These are phyloP conservation scores for Trissolcus brochymenae DNA, from an alignment of 2,888 invertebrate genomes.

Conservation along the genomic window DNA sequence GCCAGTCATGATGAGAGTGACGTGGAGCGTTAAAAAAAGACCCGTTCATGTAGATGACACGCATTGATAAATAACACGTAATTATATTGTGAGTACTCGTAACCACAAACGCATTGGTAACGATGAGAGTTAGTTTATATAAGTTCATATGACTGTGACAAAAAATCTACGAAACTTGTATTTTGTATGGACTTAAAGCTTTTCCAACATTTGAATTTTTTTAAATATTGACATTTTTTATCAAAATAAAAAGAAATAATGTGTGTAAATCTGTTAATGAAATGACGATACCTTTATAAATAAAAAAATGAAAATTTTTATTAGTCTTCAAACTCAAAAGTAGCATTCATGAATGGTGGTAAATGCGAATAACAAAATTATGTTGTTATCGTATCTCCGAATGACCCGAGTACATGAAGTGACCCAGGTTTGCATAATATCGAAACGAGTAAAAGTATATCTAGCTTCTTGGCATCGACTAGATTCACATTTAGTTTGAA, in stretches of 20 bases:
- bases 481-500: no score
- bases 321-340: constrained; percentile 13
- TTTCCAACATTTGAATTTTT: no score
- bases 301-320: constrained; percentile 4
- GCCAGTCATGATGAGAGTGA: constrained; percentile 45
- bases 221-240: no score
- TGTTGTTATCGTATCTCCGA: constrained; percentile 65
- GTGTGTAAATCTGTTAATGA: no score
- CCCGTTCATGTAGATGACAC: constrained; percentile 45
- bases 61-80: constrained; percentile 55
- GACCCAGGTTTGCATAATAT: constrained; percentile 60
- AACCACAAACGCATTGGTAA: constrained; percentile 44
- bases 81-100: constrained; percentile 53
- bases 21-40: constrained; percentile 53
- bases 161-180: no score
- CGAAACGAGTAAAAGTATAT: constrained; percentile 54
- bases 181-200: no score
- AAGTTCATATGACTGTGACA: constrained; percentile 52
- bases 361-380: constrained; percentile 62
- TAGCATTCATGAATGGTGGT: constrained; percentile 60
- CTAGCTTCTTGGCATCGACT: constrained; percentile 55
- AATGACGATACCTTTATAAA: no score
- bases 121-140: constrained; percentile 53
- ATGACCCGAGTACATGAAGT: constrained; percentile 62
- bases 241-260: no score